These are phyloP conservation scores for Tenthredo distinguenda DNA, from an alignment of 2,888 invertebrate species.

Conservation along the genomic window DNA sequence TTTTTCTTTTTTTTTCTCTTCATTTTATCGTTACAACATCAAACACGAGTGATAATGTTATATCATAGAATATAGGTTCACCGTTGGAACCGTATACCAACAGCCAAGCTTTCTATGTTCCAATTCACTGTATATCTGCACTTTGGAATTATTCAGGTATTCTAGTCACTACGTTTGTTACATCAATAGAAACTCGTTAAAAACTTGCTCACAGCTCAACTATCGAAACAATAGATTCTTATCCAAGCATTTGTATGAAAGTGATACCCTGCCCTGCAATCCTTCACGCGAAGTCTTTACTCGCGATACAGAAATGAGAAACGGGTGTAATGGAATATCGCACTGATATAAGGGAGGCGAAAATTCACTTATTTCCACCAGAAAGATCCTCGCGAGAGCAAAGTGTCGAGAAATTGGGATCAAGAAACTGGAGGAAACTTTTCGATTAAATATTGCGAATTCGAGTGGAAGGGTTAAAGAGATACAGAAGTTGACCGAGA, in stretches of 20 bases:
- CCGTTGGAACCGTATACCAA: neutral
- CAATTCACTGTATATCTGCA: slow-evolving; percentile 3
- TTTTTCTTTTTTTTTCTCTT: neutral
- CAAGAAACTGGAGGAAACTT: neutral
- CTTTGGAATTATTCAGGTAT: slow-evolving; percentile 33
- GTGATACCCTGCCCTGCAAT: neutral
- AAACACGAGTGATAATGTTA: slow-evolving; percentile 9
- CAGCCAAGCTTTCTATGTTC: slow-evolving; percentile 34
- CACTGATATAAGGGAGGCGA: neutral
- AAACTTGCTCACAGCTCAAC: slow-evolving; percentile 24
- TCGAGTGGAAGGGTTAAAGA: neutral
- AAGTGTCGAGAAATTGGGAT: neutral
- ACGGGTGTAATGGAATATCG: neutral
- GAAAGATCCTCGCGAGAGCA: neutral
- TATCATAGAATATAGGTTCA: neutral
- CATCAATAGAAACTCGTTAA: slow-evolving; percentile 49
- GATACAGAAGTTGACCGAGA: neutral
- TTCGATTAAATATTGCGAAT: neutral
- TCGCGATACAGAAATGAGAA: neutral
- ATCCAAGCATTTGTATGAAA: neutral
- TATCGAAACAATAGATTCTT: slow-evolving; percentile 33
- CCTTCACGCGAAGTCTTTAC: neutral
- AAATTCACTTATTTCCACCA: no score
- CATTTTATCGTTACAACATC: neutral
- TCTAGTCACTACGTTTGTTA: slow-evolving; percentile 43